Conservation (phyloP, 2,113 vertebrate species). For the Spea bombifrons region DNA sequence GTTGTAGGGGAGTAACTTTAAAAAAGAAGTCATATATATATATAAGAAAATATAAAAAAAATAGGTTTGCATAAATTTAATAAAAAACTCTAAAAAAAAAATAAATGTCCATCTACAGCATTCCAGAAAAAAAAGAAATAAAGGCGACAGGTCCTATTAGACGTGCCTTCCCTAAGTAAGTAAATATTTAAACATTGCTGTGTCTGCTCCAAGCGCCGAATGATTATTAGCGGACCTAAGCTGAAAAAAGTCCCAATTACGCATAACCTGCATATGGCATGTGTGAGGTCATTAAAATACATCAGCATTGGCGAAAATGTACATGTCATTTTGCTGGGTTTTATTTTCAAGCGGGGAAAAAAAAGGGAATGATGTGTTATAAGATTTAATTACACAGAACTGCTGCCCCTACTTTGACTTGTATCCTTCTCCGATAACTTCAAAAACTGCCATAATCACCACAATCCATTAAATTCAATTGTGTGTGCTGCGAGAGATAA, state of each 20-base stretch:
- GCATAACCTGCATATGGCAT: slow-evolving; percentile 1
- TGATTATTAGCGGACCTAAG: neutral
- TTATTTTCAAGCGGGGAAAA: slow-evolving; percentile 31
- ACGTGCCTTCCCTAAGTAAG: neutral
- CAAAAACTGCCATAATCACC: slow-evolving; percentile 38
- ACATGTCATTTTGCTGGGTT: slow-evolving; percentile 11
- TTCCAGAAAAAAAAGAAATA: neutral
- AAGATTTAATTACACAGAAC: slow-evolving; percentile 44
- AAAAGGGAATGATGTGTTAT: slow-evolving; percentile 38
- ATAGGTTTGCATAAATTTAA: too few relatives aligned
- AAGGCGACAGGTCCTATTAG: neutral
- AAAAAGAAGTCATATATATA: too few relatives aligned
- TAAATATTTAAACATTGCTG: slow-evolving; percentile 5
- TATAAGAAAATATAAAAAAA: too few relatives aligned
- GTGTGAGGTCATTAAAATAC: slow-evolving; percentile 28
- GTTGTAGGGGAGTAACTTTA: too few relatives aligned
- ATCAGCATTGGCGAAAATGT: neutral
- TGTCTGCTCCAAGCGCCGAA: neutral
- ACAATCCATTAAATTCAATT: slow-evolving; percentile 40
- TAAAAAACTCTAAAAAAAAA: too few relatives aligned
- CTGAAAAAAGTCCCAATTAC: neutral
- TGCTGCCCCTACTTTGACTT: slow-evolving; percentile 28
- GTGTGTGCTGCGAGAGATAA: slow-evolving; percentile 18
- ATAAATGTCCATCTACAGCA: too few relatives aligned
- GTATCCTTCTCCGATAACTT: slow-evolving; percentile 41